A percentile compares a stretch with the other conserved stretches of the same genome.
These are phyloP conservation scores for Rotaria socialis DNA, from an alignment of 2,888 invertebrate genomes.

Conservation along the genomic window DNA sequence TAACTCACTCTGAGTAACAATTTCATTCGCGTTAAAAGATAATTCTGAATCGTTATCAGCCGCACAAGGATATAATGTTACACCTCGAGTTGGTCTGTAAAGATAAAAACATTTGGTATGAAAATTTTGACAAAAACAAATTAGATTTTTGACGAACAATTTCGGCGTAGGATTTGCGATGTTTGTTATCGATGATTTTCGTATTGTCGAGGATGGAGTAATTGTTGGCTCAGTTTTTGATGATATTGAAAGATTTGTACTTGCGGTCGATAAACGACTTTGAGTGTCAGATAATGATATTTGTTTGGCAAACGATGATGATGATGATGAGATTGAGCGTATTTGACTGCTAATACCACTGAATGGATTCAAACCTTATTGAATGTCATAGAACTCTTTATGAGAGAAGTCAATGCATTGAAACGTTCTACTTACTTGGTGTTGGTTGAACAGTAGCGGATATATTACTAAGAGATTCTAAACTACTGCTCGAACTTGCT, in stretches of 20 bases:
- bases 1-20: slow-evolving; percentile 82
- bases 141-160: not conserved
- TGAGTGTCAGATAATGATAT: not conserved
- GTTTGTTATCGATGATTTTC: not conserved
- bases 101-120: not conserved
- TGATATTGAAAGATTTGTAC: not conserved
- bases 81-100: slow-evolving; percentile 67
- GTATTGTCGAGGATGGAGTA: not conserved
- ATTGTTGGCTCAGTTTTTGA: not conserved
- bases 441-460: not conserved
- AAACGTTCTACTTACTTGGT: not conserved
- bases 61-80: slow-evolving; percentile 88
- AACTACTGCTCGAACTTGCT: slow-evolving; percentile 21
- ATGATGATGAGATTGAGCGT: not conserved
- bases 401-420: not conserved
- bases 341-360: not conserved
- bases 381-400: not conserved
- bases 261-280: not conserved
- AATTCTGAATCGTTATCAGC: slow-evolving; percentile 94
- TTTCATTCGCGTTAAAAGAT: slow-evolving; percentile 95
- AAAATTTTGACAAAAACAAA: not conserved
- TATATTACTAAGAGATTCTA: slow-evolving; percentile 1
- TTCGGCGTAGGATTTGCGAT: not conserved
- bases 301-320: not conserved
- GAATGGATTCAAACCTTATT: not conserved